phyloP scores from a whole-genome alignment of 2,888 invertebrate genomes.

The Polyploca ridens region DNA sequence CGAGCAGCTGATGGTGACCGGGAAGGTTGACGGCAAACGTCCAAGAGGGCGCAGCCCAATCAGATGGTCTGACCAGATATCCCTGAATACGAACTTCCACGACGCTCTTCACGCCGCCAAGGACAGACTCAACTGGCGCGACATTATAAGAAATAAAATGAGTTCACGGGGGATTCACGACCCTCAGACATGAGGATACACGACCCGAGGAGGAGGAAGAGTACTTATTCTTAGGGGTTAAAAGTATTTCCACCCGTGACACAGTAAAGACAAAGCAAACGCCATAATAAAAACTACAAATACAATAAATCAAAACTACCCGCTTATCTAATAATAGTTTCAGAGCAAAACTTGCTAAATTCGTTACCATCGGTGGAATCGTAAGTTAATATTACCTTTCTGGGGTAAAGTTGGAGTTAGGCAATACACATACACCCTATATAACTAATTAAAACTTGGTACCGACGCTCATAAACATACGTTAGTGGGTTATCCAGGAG shows the following conservation, averaged over 20 bases:
- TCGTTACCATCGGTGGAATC: slow-evolving; percentile 14
- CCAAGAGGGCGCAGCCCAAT: no score
- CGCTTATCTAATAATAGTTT: slow-evolving; percentile 9
- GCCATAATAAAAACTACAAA: background rate
- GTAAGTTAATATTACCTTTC: slow-evolving; percentile 20
- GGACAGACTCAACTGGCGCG: no score
- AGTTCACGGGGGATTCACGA: no score
- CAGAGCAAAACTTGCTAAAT: background rate
- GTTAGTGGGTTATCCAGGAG: slow-evolving; percentile 18
- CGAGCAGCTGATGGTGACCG: no score
- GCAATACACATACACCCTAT: slow-evolving; percentile 25
- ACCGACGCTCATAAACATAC: slow-evolving; percentile 28
- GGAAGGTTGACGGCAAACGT: no score
- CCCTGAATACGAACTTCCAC: no score
- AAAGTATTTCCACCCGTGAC: background rate
- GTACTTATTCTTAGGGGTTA: no score
- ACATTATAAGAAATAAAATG: no score
- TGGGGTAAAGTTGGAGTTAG: slow-evolving; percentile 19
- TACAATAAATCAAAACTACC: slow-evolving; percentile 9
- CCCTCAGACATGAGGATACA: no score
- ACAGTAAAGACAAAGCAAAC: background rate
- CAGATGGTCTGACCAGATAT: no score
- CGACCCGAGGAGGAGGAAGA: no score
- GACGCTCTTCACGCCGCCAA: no score
- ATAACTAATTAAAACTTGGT: slow-evolving; percentile 43